These are phyloP conservation scores for Gasteruption jaculator DNA, from an alignment of 2,888 invertebrate species.

Conservation along the genomic window DNA sequence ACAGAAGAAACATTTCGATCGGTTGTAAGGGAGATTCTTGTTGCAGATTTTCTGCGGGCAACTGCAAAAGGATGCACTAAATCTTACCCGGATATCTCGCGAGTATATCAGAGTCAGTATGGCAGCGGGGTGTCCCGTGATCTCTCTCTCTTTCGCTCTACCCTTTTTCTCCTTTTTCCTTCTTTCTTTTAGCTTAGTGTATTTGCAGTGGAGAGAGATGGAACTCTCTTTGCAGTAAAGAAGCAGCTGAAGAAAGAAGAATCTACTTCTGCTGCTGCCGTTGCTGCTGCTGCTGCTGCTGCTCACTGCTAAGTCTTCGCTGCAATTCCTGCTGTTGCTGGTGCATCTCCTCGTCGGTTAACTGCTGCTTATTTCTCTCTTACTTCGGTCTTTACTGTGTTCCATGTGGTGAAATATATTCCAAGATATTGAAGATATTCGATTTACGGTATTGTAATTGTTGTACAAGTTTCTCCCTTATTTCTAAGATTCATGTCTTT, in stretches of 20 bases:
- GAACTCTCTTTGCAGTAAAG: background rate
- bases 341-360: no score
- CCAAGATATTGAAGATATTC: no score
- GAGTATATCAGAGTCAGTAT: constrained; percentile 49
- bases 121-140: constrained; percentile 47
- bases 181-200: background rate
- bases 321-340: no score
- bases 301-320: no score
- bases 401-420: no score
- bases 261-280: constrained; percentile 11
- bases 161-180: constrained; percentile 22
- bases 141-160: constrained; percentile 22
- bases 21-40: constrained; percentile 47
- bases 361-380: no score
- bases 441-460: no score
- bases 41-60: constrained; percentile 43
- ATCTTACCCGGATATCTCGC: constrained; percentile 47
- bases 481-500: no score
- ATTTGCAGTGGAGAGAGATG: background rate
- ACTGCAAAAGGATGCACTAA: constrained; percentile 46
- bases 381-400: no score
- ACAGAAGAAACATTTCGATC: constrained; percentile 48
- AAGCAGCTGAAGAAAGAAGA: no score
- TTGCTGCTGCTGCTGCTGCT: constrained; percentile 19
- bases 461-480: no score